Conservation (phyloP, 2,113 vertebrate species). For the Camelus dromedarius region DNA sequence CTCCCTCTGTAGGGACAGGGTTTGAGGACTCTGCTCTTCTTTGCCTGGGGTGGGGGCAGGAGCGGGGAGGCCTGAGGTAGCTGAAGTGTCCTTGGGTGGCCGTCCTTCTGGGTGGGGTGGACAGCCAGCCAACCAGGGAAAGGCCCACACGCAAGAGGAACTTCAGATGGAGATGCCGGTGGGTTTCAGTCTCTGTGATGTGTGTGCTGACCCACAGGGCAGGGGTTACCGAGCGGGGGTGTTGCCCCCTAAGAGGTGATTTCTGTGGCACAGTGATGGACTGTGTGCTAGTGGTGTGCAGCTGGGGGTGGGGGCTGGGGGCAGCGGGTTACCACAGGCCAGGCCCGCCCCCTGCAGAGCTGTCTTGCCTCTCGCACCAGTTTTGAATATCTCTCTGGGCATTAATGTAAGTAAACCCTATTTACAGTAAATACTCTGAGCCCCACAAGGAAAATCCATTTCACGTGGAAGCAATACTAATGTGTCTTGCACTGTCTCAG, state of each 20-base stretch:
- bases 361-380: not conserved
- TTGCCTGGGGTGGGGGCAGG: not conserved
- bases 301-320: too few species aligned
- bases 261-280: not conserved
- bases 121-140: not conserved
- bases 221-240: fast-evolving
- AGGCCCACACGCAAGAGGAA: too few species aligned
- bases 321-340: fast-evolving
- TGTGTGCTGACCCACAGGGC: not conserved
- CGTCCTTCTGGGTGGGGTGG: not conserved
- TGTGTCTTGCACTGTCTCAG: not conserved
- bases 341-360: not conserved
- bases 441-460: not conserved
- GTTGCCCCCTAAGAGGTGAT: not conserved
- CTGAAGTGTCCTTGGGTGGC: too few species aligned
- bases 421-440: not conserved
- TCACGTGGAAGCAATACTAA: fast-evolving
- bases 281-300: too few species aligned
- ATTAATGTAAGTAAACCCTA: not conserved
- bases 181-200: not conserved
- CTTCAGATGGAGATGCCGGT: not conserved
- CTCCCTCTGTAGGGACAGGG: not conserved
- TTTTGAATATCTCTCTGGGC: not conserved
- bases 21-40: not conserved
- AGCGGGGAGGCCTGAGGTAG: not conserved